Conservation (phyloP, 2,888 invertebrate genomes). For the Lymantria dispar region DNA sequence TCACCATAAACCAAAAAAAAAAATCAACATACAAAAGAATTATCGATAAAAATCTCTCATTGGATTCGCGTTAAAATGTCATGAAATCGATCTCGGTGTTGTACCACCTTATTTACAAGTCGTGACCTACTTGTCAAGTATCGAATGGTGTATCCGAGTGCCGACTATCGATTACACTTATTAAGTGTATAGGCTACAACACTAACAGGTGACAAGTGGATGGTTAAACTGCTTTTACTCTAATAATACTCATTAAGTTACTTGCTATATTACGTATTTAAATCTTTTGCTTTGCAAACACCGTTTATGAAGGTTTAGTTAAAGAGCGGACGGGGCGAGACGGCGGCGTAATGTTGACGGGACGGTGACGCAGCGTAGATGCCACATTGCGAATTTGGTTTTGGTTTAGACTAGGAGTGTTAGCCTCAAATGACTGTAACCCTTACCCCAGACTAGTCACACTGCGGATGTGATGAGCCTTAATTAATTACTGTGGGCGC, state of each 20-base stretch:
- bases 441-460: too few relatives aligned
- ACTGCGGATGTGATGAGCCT: too few relatives aligned
- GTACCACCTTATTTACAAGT: constrained; percentile 30
- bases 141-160: constrained; percentile 23
- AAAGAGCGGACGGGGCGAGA: too few relatives aligned
- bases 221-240: constrained; percentile 27
- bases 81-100: constrained; percentile 27
- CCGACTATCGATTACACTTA: constrained; percentile 53
- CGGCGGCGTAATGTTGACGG: too few relatives aligned
- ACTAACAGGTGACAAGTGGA: constrained; percentile 46
- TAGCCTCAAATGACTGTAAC: too few relatives aligned
- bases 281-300: not conserved
- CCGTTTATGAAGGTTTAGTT: not conserved
- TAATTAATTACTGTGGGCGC: too few relatives aligned
- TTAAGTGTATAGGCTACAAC: constrained; percentile 42
- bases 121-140: constrained; percentile 49
- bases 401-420: too few relatives aligned
- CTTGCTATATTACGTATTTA: not conserved
- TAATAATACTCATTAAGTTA: not conserved
- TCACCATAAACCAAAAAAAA: not conserved
- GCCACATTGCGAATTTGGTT: too few relatives aligned
- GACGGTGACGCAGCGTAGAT: too few relatives aligned
- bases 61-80: constrained; percentile 21
- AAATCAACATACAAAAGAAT: constrained; percentile 1
- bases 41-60: constrained; percentile 19